Evolutionary conservation across 2,888 invertebrate genomes (phyloP).

Genomic region (Xestia rhomboidea): DNA sequence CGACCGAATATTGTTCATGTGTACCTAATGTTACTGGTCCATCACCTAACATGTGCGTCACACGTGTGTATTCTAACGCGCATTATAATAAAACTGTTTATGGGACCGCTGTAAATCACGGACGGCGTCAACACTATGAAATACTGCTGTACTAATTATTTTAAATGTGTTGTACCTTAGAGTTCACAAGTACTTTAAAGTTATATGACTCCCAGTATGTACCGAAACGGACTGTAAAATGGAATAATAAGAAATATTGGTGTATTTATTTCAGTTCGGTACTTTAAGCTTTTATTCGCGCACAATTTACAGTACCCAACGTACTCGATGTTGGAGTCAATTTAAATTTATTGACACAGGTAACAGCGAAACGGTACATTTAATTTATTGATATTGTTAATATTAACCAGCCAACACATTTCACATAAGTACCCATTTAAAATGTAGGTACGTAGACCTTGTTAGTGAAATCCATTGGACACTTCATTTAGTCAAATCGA

Average conservation of each 20-base stretch:
- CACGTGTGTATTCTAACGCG: conserved; percentile 52
- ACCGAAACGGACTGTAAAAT: conserved; percentile 16
- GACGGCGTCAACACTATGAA: background rate
- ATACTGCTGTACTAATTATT: conserved; percentile 7
- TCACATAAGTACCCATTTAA: background rate
- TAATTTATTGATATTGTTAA: conserved; percentile 17
- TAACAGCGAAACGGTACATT: conserved; percentile 1
- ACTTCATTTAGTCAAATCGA: conserved; percentile 23
- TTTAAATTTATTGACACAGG: conserved; percentile 36
- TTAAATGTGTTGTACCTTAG: conserved; percentile 12
- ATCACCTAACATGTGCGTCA: conserved; percentile 62
- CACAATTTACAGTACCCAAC: conserved; percentile 11
- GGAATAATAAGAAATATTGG: conserved; percentile 14
- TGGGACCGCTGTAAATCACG: conserved; percentile 17
- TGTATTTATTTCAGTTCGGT: conserved; percentile 13
- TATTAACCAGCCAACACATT: background rate
- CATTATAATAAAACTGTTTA: conserved; percentile 39
- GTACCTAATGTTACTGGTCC: conserved; percentile 33
- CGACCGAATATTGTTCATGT: conserved; percentile 29
- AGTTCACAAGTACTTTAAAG: conserved; percentile 12
- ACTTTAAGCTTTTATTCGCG: conserved; percentile 1
- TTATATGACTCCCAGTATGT: conserved; percentile 32
- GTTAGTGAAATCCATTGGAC: conserved; percentile 8
- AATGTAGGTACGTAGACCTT: background rate
- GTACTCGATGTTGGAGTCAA: conserved; percentile 2